Conservation (phyloP, 2,797 vertebrate species). For the Tapirus indicus region DNA sequence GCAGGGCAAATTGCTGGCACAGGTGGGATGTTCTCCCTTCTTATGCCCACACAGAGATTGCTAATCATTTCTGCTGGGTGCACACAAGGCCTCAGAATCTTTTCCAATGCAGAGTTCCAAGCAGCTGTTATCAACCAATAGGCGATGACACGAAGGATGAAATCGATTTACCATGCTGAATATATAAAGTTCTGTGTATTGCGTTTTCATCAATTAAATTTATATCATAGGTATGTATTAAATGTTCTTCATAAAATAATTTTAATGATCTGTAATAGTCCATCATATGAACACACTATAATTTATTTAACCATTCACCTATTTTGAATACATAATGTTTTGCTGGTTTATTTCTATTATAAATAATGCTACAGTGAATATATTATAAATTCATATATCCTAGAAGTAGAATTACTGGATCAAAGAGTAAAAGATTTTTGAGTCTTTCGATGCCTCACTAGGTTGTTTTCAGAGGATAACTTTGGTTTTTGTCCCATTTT, state of each 20-base stretch:
- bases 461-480: background rate
- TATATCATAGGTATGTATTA: background rate
- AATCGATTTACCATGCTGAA: background rate
- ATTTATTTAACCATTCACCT: conserved; percentile 7
- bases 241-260: conserved; percentile 34
- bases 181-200: background rate
- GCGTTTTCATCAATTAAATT: conserved; percentile 33
- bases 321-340: background rate
- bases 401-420: background rate
- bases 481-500: background rate
- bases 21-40: background rate
- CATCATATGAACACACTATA: background rate
- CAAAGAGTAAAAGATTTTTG: background rate
- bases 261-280: background rate
- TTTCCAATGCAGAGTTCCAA: background rate
- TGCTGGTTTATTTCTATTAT: background rate
- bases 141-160: background rate
- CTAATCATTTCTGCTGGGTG: background rate
- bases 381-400: background rate
- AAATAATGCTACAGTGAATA: background rate
- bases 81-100: background rate
- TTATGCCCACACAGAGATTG: background rate
- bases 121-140: background rate
- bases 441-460: background rate
- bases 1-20: background rate